A percentile compares a stretch with the other conserved stretches of the same genome.
These are phyloP conservation scores for Coronaproctus castanopsis DNA, from an alignment of 2,888 invertebrate genomes.

Conservation along the genomic window DNA sequence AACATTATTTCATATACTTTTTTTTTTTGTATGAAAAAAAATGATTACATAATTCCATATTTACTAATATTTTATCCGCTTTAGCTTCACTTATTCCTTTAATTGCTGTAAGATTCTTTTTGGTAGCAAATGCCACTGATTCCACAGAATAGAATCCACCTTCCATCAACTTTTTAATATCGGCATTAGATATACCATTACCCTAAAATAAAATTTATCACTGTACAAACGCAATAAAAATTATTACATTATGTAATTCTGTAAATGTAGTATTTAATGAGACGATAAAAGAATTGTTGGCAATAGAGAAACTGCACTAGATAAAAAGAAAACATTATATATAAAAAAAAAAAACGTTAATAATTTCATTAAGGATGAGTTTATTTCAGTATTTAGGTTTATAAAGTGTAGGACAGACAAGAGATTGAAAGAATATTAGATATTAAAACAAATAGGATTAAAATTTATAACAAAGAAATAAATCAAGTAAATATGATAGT, in stretches of 20 bases:
- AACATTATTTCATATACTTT: no score
- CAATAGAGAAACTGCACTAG: background rate
- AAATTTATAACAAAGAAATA: no score
- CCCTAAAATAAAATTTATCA: constrained; percentile 36
- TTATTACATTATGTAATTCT: no score
- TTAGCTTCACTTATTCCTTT: constrained; percentile 96
- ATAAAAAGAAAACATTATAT: background rate
- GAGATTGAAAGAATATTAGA: no score
- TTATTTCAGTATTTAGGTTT: no score
- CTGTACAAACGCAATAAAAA: no score
- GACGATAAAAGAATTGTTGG: background rate
- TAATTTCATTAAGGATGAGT: no score
- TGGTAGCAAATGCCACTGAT: constrained; percentile 83
- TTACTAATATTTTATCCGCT: constrained; percentile 70
- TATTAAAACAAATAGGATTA: no score
- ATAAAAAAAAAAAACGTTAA: no score
- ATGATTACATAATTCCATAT: constrained; percentile 12
- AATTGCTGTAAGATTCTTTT: constrained; percentile 65
- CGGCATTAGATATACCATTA: constrained; percentile 71
- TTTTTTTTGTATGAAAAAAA: background rate
- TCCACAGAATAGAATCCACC: constrained; percentile 90
- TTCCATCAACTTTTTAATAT: constrained; percentile 82
- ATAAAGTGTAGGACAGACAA: no score
- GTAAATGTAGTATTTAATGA: no score
- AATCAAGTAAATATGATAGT: no score